Base-by-base conservation (phyloP, 1,140 invertebrate genomes). In the Subanguina moxae region DNA sequence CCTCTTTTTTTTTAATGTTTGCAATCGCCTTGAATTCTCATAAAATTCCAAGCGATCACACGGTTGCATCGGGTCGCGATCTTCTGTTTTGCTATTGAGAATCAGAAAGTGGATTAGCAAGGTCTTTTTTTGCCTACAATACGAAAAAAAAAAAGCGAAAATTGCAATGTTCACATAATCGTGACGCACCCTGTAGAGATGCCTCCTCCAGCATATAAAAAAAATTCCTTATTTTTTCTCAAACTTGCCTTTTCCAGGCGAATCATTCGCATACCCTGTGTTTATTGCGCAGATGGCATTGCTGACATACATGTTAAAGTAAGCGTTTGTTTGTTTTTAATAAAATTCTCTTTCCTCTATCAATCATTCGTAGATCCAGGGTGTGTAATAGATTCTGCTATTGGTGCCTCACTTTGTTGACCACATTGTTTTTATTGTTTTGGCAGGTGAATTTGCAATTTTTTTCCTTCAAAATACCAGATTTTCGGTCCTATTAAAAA, bases 241-340 rank as follows among this genome's bases (percentile, higher is more conserved):
- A 45, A 21, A 19, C n/a, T 7, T 1, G 17, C 3, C 3, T 21
- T 25, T 52, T 52, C n/a, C 48, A 52, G 48, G 48, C 65, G 91
- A 93, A 84, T 90, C 88, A 75, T 90, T 91, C 82, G 90, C 88
- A 0, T 90, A 89, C 79, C 90, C 90, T 0, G 84, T 88, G 63
- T 83, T 87, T 70, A 75, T 88, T 5, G 63, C 84, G 11, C 86
- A 87, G 70, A 83, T 85, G 76, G 81, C 84, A 28, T 28, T 85
- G 46, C 77, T 86, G 0, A 83, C 84, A 7, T 75, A 80, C 67
- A 71, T 84, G 43, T 67, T 86, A 1, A 84, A 82, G 83, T 85
- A 76, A 62, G 27, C 27, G 30, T 11, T 58, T 58, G 11, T 70
- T 59, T 71, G 11, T 61, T 52, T 17, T 42, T 48, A 23, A 25